Evolutionary conservation across 2,113 vertebrate genomes (phyloP).

Genomic region (Vombatus ursinus): DNA sequence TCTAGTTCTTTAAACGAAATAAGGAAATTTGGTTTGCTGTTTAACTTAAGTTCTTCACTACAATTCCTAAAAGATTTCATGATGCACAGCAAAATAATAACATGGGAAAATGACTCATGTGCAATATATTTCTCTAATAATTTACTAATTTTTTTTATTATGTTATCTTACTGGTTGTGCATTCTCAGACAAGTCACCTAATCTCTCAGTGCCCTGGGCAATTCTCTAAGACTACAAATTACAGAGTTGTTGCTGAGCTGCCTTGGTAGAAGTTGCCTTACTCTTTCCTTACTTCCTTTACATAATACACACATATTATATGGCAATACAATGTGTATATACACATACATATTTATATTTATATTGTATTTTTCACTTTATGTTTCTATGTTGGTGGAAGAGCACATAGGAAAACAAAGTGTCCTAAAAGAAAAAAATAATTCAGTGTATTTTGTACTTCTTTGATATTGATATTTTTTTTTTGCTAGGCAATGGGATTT

Average conservation of each 20-base stretch:
- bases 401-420: background rate
- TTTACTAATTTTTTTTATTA: background rate
- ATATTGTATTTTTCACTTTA: background rate
- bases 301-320: background rate
- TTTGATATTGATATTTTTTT: background rate
- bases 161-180: background rate
- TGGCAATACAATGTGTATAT: too few relatives aligned
- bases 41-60: background rate
- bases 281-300: background rate
- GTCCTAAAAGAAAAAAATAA: background rate
- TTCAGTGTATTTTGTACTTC: background rate
- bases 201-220: background rate
- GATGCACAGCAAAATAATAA: slow-evolving; percentile 46
- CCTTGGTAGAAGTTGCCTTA: background rate
- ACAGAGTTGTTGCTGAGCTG: background rate
- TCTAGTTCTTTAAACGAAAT: background rate
- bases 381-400: background rate
- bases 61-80: slow-evolving; percentile 23
- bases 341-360: too few relatives aligned
- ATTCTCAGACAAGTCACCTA: background rate
- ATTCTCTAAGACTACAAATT: background rate
- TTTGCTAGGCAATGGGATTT: too few relatives aligned
- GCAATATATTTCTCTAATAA: background rate
- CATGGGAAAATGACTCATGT: slow-evolving; percentile 22
- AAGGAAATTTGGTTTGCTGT: slow-evolving; percentile 1